These are phyloP conservation scores for Drosophila grimshawi DNA, from an alignment of 1,140 invertebrate genomes.

Conservation along the genomic window DNA sequence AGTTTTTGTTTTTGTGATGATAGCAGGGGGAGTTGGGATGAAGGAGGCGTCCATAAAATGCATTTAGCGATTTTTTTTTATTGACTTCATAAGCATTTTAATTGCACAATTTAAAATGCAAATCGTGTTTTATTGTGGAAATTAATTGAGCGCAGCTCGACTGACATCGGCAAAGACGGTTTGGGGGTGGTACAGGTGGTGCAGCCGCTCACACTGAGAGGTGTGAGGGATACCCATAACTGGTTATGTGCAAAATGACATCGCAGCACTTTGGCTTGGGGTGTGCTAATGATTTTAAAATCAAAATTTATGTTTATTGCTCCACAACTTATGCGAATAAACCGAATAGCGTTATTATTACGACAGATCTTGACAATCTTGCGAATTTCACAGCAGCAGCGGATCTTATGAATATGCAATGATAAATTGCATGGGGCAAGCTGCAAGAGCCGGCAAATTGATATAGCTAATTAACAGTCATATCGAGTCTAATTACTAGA, in stretches of 20 bases:
- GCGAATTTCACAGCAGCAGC: neutral
- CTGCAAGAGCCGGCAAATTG: slow-evolving; percentile 40
- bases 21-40: neutral
- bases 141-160: slow-evolving; percentile 74
- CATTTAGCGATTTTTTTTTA: slow-evolving; percentile 75
- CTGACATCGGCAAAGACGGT: slow-evolving; percentile 55
- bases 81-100: slow-evolving; percentile 83
- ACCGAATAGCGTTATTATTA: neutral
- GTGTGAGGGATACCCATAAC: slow-evolving; percentile 40
- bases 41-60: slow-evolving; percentile 67
- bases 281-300: slow-evolving; percentile 79
- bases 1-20: slow-evolving; percentile 26
- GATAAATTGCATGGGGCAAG: slow-evolving; percentile 42
- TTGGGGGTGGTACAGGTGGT: neutral
- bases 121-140: slow-evolving; percentile 79
- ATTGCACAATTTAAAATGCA: slow-evolving; percentile 83
- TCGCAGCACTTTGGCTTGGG: slow-evolving; percentile 46
- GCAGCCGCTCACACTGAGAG: neutral
- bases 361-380: slow-evolving; percentile 29
- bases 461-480: slow-evolving; percentile 73
- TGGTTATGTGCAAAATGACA: slow-evolving; percentile 51
- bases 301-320: slow-evolving; percentile 74
- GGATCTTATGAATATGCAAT: slow-evolving; percentile 67
- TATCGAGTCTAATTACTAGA: slow-evolving; percentile 76
- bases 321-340: slow-evolving; percentile 54